Conservation (phyloP, 2,888 invertebrate genomes). For the Empis livida region DNA sequence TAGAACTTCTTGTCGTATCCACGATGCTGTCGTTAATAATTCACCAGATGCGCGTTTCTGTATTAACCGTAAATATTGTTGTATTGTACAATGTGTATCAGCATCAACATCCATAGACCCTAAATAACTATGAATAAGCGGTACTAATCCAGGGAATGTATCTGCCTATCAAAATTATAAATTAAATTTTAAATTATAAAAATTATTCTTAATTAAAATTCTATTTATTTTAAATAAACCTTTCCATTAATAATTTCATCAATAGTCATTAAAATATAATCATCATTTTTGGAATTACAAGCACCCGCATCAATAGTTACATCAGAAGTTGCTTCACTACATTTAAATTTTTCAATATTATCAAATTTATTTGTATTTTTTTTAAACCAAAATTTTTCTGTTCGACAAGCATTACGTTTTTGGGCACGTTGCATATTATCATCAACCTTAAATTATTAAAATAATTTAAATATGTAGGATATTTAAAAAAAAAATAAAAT, state of each 20-base stretch:
- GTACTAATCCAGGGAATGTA: constrained; percentile 87
- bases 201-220: too few relatives aligned
- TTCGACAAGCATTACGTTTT: constrained; percentile 71
- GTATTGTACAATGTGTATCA: constrained; percentile 94
- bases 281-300: constrained; percentile 30
- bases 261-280: constrained; percentile 72
- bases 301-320: constrained; percentile 10
- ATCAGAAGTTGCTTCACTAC: constrained; percentile 6
- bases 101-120: constrained; percentile 95
- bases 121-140: constrained; percentile 86
- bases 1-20: constrained; percentile 84
- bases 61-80: constrained; percentile 90
- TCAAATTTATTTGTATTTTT: constrained; percentile 49
- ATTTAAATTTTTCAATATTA: constrained; percentile 7
- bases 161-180: constrained; percentile 42
- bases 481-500: background rate
- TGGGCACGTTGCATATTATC: constrained; percentile 97
- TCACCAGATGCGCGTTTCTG: constrained; percentile 78
- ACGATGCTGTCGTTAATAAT: constrained; percentile 83
- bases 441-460: constrained; percentile 47
- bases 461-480: background rate
- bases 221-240: constrained; percentile 16
- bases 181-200: background rate
- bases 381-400: constrained; percentile 88
- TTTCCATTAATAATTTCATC: constrained; percentile 94